Conservation (phyloP, 2,888 invertebrate species). For the Drosophila eohydei region DNA sequence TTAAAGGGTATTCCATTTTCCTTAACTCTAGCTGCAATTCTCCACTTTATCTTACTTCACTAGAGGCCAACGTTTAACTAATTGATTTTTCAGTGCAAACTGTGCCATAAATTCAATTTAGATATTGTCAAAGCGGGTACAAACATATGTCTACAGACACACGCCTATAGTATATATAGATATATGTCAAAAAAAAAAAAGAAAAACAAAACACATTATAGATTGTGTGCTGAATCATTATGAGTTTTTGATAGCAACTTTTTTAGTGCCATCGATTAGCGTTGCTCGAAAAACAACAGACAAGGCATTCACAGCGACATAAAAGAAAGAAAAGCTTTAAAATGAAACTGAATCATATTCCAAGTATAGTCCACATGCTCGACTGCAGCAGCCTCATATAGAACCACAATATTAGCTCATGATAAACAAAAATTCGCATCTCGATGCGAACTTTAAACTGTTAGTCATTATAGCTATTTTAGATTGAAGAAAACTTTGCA, state of each 20-base stretch:
- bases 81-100: slow-evolving; percentile 55
- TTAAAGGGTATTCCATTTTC: not conserved
- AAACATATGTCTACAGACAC: slow-evolving; percentile 1
- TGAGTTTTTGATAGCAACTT: slow-evolving; percentile 20
- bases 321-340: not conserved
- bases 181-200: not conserved
- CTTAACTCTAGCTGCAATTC: not conserved
- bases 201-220: not conserved
- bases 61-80: slow-evolving; percentile 35
- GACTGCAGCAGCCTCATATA: slow-evolving; percentile 8
- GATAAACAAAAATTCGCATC: slow-evolving; percentile 1
- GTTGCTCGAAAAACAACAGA: not conserved
- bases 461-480: slow-evolving; percentile 13
- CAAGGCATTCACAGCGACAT: not conserved
- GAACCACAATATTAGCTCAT: not conserved
- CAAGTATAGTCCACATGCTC: not conserved
- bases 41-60: slow-evolving; percentile 34
- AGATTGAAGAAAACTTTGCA: not conserved
- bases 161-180: slow-evolving; percentile 6
- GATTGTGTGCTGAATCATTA: slow-evolving; percentile 30
- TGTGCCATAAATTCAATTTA: slow-evolving; percentile 36
- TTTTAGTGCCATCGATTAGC: slow-evolving; percentile 36
- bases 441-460: not conserved
- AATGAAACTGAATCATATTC: slow-evolving; percentile 25
- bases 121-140: slow-evolving; percentile 36